These are phyloP conservation scores for Euproctis similis DNA, from an alignment of 2,888 invertebrate genomes.

Conservation along the genomic window DNA sequence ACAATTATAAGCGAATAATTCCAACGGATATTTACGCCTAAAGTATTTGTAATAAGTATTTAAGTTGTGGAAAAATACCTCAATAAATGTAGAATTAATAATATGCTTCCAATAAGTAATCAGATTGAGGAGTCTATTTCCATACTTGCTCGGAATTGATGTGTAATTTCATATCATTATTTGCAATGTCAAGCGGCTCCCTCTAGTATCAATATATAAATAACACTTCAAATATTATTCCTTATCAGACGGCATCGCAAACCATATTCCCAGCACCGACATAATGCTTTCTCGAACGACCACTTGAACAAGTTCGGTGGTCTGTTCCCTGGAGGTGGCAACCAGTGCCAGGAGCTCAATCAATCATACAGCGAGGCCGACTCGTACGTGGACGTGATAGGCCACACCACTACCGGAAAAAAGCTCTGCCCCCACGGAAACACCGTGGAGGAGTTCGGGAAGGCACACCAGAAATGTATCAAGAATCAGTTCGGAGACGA, in stretches of 20 bases:
- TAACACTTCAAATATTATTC: constrained; percentile 43
- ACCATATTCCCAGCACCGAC: constrained; percentile 73
- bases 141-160: too few species aligned
- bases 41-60: too few species aligned
- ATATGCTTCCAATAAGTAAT: too few species aligned
- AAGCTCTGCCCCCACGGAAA: constrained; percentile 66
- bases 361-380: constrained; percentile 69
- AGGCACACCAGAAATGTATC: constrained; percentile 68
- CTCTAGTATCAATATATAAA: constrained; percentile 14
- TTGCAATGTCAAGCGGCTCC: too few species aligned
- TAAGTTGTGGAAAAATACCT: too few species aligned
- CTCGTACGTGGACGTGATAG: constrained; percentile 65
- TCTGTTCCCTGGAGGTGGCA: constrained; percentile 65
- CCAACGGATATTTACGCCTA: too few species aligned
- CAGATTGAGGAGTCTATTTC: too few species aligned
- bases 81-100: too few species aligned
- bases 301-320: constrained; percentile 69
- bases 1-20: too few species aligned
- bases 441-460: constrained; percentile 67
- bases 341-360: constrained; percentile 66
- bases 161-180: too few species aligned
- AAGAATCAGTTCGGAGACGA: constrained; percentile 58
- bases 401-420: constrained; percentile 42
- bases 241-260: constrained; percentile 70
- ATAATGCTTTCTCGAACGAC: constrained; percentile 71